phyloP scores from a whole-genome alignment of 1,140 invertebrate genomes.

The Brachionus angularis region DNA sequence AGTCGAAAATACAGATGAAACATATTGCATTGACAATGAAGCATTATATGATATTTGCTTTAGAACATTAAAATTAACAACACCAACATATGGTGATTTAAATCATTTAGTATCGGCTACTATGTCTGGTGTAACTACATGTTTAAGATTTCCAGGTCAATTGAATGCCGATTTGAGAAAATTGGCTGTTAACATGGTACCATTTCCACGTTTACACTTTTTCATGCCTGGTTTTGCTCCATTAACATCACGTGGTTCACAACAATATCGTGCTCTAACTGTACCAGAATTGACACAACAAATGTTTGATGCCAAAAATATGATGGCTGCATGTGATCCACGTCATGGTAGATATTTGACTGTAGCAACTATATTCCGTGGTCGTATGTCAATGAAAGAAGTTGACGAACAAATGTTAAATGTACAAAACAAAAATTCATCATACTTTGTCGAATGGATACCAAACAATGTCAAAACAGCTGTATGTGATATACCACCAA shows the following conservation, averaged over 20 bases:
- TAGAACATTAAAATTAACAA: constrained; percentile 67
- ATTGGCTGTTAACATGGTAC: constrained; percentile 88
- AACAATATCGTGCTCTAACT: constrained; percentile 60
- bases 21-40: constrained; percentile 80
- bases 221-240: constrained; percentile 49
- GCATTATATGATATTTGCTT: constrained; percentile 71
- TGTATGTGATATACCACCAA: constrained; percentile 83
- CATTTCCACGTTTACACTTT: constrained; percentile 65
- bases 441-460: constrained; percentile 89
- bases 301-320: constrained; percentile 68
- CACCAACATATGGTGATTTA: constrained; percentile 65
- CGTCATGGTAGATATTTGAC: constrained; percentile 70
- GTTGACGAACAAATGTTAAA: constrained; percentile 56
- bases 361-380: constrained; percentile 84
- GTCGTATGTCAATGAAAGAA: constrained; percentile 61
- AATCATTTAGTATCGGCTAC: constrained; percentile 62
- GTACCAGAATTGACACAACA: constrained; percentile 67
- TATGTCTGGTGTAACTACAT: constrained; percentile 71
- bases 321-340: constrained; percentile 81
- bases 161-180: constrained; percentile 80
- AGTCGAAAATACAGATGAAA: constrained; percentile 82
- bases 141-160: constrained; percentile 59
- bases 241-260: constrained; percentile 60
- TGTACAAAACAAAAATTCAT: constrained; percentile 59
- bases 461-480: constrained; percentile 87